These are phyloP conservation scores for Heptranchias perlo DNA, from an alignment of 2,113 vertebrate species.

Conservation along the genomic window DNA sequence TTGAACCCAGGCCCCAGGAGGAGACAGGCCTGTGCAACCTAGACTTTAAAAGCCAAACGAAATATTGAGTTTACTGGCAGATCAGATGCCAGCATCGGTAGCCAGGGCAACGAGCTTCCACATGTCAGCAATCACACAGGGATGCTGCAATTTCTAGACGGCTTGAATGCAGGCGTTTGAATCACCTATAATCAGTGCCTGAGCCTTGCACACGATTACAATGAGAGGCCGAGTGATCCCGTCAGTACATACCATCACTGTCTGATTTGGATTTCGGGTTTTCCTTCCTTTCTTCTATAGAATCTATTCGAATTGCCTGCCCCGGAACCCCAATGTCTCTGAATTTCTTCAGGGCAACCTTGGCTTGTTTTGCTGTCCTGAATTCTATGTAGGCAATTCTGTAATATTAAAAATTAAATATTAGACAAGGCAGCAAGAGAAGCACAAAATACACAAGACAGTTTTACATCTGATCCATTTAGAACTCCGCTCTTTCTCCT, in stretches of 20 bases:
- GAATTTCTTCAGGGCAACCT: not conserved
- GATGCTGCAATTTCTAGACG: not conserved
- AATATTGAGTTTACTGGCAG: no score
- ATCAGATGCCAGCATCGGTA: not conserved
- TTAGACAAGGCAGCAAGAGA: not conserved
- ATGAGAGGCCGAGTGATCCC: not conserved
- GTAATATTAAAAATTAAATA: not conserved
- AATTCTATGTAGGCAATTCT: not conserved
- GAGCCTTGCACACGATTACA: not conserved
- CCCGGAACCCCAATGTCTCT: not conserved
- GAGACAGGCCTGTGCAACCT: not conserved
- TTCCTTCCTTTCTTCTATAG: not conserved
- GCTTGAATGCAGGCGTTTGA: not conserved
- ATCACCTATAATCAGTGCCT: not conserved
- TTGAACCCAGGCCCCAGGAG: not conserved
- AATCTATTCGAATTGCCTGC: not conserved
- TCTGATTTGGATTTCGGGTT: not conserved
- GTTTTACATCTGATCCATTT: no score
- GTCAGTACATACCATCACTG: not conserved
- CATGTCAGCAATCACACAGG: not conserved
- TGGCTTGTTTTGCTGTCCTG: not conserved
- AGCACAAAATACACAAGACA: not conserved
- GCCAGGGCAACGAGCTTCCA: not conserved
- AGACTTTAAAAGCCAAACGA: no score
- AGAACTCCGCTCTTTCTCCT: no score